Evolutionary conservation across 2,797 vertebrate genomes (phyloP).

Genomic region (Notolepis coatsorum): DNA sequence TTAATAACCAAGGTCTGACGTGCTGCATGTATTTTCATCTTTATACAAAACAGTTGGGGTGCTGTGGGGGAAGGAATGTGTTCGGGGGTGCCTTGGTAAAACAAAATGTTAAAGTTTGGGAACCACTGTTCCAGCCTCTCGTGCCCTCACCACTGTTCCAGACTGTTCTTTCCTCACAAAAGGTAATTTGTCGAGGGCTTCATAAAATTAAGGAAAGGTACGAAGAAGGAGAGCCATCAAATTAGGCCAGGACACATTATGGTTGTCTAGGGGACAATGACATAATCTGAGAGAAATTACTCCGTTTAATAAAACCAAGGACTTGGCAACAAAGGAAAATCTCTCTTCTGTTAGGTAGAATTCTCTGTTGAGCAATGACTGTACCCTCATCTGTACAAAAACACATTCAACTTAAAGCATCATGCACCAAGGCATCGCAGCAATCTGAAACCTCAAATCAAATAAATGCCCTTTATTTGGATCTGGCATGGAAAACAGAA

Average conservation of each 20-base stretch:
- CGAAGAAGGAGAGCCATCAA: not conserved
- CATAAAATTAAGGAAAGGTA: conserved; percentile 18
- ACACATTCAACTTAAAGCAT: not conserved
- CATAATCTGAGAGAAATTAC: conserved; percentile 24
- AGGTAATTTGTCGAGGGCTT: too few species aligned
- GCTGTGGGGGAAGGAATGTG: too few species aligned
- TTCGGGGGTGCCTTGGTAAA: too few species aligned
- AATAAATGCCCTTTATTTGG: conserved; percentile 16
- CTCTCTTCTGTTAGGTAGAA: not conserved
- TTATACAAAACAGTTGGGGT: too few species aligned
- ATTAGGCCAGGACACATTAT: conserved; percentile 5
- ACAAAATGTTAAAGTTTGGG: too few species aligned
- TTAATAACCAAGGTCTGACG: too few species aligned
- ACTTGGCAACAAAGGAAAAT: not conserved
- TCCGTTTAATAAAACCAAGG: not conserved
- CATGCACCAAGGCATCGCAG: not conserved
- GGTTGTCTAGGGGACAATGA: conserved; percentile 7
- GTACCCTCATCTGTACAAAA: not conserved
- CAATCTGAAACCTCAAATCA: conserved; percentile 15
- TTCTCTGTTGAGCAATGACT: not conserved
- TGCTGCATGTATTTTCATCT: too few species aligned
- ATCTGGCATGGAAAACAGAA: conserved; percentile 2
- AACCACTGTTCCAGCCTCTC: too few species aligned
- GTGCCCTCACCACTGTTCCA: too few species aligned
- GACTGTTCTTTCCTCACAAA: too few species aligned